phyloP scores from a whole-genome alignment of 2,113 vertebrate genomes.

The Microtus montanus region DNA sequence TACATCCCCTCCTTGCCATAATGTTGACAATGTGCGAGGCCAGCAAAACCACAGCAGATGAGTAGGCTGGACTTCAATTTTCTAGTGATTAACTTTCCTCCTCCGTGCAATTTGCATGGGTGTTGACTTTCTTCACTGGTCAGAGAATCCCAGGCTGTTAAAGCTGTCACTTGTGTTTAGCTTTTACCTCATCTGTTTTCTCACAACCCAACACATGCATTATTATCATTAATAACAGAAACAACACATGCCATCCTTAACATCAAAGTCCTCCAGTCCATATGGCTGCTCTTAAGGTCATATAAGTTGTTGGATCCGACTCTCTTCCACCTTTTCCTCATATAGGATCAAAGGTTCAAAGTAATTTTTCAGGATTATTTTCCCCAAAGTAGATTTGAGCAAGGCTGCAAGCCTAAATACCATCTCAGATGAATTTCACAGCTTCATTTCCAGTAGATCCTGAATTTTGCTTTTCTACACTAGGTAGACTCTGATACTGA shows the following conservation, averaged over 20 bases:
- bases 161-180: conserved; percentile 35
- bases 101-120: conserved; percentile 25
- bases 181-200: conserved; percentile 12
- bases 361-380: neutral
- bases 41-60: conserved; percentile 35
- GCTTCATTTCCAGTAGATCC: neutral
- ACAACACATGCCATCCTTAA: neutral
- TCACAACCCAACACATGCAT: neutral
- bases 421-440: neutral
- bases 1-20: neutral
- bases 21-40: neutral
- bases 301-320: neutral
- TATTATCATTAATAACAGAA: neutral
- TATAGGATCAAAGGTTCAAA: too few relatives aligned
- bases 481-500: accelerated
- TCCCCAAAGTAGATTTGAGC: neutral
- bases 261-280: neutral
- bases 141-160: conserved; percentile 56
- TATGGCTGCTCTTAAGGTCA: neutral
- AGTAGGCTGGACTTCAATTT: conserved; percentile 58
- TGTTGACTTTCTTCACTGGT: conserved; percentile 14
- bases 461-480: neutral
- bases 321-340: accelerated
- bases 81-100: conserved; percentile 71
- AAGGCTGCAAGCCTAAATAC: neutral